Percentiles rank a stretch among this genome's conserved stretches.
Conservation (phyloP, 2,113 vertebrate genomes). For the Notothenia rossii region DNA sequence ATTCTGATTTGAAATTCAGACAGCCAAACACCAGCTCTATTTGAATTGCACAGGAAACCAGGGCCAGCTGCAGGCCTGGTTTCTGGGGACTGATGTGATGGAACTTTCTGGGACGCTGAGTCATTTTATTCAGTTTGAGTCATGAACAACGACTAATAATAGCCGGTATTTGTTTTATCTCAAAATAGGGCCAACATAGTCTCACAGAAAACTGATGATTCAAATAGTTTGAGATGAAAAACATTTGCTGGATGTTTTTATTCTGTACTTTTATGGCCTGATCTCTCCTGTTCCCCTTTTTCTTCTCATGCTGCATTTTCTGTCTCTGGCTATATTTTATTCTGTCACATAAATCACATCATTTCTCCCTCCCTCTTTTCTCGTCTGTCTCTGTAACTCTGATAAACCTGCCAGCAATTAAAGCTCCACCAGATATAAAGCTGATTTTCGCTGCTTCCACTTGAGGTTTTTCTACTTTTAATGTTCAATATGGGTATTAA, state of each 20-base stretch:
- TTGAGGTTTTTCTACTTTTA: background rate
- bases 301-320: background rate
- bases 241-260: background rate
- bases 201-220: slow-evolving; percentile 5
- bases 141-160: slow-evolving; percentile 34
- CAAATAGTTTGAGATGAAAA: slow-evolving; percentile 1
- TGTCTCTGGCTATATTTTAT: background rate
- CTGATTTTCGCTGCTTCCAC: background rate
- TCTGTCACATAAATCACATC: background rate
- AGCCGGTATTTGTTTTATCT: slow-evolving; percentile 24
- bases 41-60: background rate
- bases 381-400: background rate
- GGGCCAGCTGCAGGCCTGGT: background rate
- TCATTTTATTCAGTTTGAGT: slow-evolving; percentile 26
- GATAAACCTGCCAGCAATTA: no score
- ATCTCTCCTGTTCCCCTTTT: background rate
- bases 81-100: background rate
- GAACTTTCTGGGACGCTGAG: background rate
- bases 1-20: background rate
- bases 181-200: slow-evolving; percentile 29
- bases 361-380: background rate
- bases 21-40: background rate
- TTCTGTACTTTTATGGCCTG: background rate
- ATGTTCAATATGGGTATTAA: background rate
- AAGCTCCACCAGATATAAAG: background rate